Percentiles rank a stretch among this genome's conserved stretches.
These are phyloP conservation scores for Drosophila phalerata DNA, from an alignment of 2,888 invertebrate genomes.

Conservation along the genomic window DNA sequence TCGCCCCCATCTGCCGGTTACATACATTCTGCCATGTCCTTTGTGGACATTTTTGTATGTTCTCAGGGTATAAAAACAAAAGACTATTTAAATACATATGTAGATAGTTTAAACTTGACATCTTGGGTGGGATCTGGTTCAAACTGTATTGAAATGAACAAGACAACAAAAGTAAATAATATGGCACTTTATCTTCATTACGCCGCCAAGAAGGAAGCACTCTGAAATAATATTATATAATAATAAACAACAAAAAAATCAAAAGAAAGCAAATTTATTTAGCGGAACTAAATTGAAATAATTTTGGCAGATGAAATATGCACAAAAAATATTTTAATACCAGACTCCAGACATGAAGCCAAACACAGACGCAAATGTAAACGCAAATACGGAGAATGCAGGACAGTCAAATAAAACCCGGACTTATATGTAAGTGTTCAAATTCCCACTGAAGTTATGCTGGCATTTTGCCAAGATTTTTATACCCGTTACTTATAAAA, in stretches of 20 bases:
- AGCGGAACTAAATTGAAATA: slow-evolving; percentile 82
- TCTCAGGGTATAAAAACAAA: too few relatives aligned
- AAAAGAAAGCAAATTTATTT: slow-evolving; percentile 71
- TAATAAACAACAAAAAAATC: slow-evolving; percentile 26
- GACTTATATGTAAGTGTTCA: slow-evolving; percentile 36
- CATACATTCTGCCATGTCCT: too few relatives aligned
- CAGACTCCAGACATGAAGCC: slow-evolving; percentile 43
- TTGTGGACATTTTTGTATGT: too few relatives aligned
- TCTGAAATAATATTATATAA: slow-evolving; percentile 21
- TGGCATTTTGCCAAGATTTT: slow-evolving; percentile 66
- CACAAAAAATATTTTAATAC: slow-evolving; percentile 70
- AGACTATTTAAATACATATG: too few relatives aligned
- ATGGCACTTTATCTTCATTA: slow-evolving; percentile 61
- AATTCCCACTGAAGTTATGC: slow-evolving; percentile 14
- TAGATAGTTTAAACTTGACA: too few relatives aligned
- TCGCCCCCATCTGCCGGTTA: too few relatives aligned
- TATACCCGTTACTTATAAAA: too few relatives aligned
- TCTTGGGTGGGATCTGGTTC: too few relatives aligned
- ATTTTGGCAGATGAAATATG: slow-evolving; percentile 80
- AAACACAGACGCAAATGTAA: slow-evolving; percentile 17
- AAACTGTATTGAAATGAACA: too few relatives aligned
- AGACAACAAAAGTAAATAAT: too few relatives aligned
- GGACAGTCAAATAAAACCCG: slow-evolving; percentile 44
- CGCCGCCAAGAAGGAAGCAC: slow-evolving; percentile 29
- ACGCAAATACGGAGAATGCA: not conserved